phyloP scores from a whole-genome alignment of 2,113 vertebrate species.

The Tretioscincus oriximinensis region DNA sequence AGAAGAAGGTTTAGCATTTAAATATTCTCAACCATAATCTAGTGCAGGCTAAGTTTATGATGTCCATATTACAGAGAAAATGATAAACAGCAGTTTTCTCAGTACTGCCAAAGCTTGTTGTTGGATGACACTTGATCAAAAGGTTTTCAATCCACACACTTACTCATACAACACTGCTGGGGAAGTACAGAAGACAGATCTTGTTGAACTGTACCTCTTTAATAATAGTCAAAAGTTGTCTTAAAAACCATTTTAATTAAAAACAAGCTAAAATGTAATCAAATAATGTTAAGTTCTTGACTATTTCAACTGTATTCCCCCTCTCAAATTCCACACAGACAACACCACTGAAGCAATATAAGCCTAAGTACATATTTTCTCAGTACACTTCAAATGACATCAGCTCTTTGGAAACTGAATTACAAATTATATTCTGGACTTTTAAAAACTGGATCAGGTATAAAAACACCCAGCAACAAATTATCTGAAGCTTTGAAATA shows the following conservation, averaged over 20 bases:
- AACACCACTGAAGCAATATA: constrained; percentile 13
- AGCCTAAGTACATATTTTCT: too few species aligned
- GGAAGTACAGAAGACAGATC: background rate
- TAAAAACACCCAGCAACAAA: background rate
- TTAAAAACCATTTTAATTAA: background rate
- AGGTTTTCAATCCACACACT: background rate
- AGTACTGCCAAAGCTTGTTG: background rate
- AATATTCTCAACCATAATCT: background rate
- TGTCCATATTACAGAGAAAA: background rate
- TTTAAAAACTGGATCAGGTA: too few species aligned
- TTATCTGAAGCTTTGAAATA: constrained; percentile 58
- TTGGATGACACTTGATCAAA: too few species aligned
- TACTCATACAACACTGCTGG: background rate
- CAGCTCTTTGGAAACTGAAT: constrained; percentile 8
- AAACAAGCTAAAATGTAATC: background rate
- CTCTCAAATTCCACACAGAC: constrained; percentile 27
- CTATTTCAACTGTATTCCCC: background rate
- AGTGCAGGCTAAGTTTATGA: background rate
- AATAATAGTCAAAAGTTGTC: background rate
- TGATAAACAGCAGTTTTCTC: background rate
- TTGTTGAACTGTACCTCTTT: too few species aligned
- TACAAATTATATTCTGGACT: constrained; percentile 34
- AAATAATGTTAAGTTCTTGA: constrained; percentile 9
- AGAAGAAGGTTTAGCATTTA: background rate
- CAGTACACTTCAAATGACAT: too few species aligned